phyloP scores from a whole-genome alignment of 2,797 vertebrate genomes.

The Orientallactaga sibirica region DNA sequence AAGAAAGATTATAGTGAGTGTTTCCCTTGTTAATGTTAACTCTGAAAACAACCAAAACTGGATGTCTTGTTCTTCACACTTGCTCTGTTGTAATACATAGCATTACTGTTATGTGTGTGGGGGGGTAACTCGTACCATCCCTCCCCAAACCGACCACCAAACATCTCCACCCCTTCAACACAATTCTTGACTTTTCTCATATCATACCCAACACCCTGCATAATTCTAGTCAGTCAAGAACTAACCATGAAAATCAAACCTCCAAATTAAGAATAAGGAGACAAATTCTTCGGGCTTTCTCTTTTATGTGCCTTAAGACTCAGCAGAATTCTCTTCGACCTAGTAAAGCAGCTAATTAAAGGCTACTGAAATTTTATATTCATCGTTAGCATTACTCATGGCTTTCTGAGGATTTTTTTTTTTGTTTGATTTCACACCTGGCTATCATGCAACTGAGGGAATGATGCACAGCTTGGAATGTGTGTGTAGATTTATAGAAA shows the following conservation, averaged over 20 bases:
- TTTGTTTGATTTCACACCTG: background rate
- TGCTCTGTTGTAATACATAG: background rate
- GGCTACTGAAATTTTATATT: background rate
- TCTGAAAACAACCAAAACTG: background rate
- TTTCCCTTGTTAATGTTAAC: background rate
- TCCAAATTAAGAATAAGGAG: background rate
- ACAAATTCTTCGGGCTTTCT: constrained; percentile 5
- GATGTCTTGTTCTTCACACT: background rate
- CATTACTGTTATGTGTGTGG: background rate
- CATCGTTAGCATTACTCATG: background rate
- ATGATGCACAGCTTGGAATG: background rate
- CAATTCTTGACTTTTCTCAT: background rate
- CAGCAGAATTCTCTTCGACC: background rate
- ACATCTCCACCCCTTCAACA: background rate
- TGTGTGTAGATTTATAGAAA: background rate
- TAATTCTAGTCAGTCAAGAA: constrained; percentile 13
- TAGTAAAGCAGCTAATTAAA: constrained; percentile 12
- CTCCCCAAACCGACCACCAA: background rate
- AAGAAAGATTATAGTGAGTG: background rate
- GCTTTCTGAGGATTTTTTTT: background rate
- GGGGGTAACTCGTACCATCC: background rate
- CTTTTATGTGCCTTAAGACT: background rate
- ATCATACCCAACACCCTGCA: background rate
- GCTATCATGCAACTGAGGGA: background rate
- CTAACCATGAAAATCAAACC: constrained; percentile 23